Base-by-base conservation (phyloP, 1,140 invertebrate species). In the Aphelenchoides fujianensis region DNA sequence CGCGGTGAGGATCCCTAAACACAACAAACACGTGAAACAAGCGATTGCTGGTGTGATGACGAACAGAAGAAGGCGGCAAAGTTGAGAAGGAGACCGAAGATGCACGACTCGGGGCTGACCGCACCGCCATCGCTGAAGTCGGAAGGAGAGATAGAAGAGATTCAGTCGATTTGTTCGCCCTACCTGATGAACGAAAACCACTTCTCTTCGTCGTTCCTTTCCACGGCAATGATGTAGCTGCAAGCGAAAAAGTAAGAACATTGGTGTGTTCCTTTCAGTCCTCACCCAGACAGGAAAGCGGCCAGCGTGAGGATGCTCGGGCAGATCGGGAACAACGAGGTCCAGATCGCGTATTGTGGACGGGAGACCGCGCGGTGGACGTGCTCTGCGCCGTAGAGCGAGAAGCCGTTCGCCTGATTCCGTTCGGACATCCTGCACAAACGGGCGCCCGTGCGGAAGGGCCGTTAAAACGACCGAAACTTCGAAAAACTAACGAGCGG, bases 11-110 rank as follows among this genome's bases (percentile, higher is more conserved):
- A 66, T 12, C 63, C 63, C 59, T 61, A 31, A 61, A 61, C 12
- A 16, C 41, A 61, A n/a, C n/a, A n/a, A 1, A 61, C 2, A 1
- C 1, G n/a, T 1, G 30, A 61, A 61, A 61, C 7, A n/a, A 27
- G 57, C 19, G 19, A 59, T 7, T 9, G 12, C 7, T 59, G 19
- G 57, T 59, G 19, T 7, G 57, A 16, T 31, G 31, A 67, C 64
- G 2, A 66, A 67, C 64, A 69, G 37, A 69, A 69, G 64, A 69
- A 71, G 0, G 12, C 61, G 12, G 66, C 61, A 30, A 69, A 69
- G 30, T 69, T 69, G 1, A 69, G 30, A 12, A 69, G 63, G 36
- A 66, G 23, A 16, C 41, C 41, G 23, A 66, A 66, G 27, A 70
- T 69, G 64, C 64, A 70, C 31, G 16, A 23, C 64, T 69, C 67